Percentiles rank a stretch among this genome's conserved stretches.
Evolutionary conservation across 2,113 vertebrate genomes (phyloP).

Genomic region (Myiopsitta monachus): DNA sequence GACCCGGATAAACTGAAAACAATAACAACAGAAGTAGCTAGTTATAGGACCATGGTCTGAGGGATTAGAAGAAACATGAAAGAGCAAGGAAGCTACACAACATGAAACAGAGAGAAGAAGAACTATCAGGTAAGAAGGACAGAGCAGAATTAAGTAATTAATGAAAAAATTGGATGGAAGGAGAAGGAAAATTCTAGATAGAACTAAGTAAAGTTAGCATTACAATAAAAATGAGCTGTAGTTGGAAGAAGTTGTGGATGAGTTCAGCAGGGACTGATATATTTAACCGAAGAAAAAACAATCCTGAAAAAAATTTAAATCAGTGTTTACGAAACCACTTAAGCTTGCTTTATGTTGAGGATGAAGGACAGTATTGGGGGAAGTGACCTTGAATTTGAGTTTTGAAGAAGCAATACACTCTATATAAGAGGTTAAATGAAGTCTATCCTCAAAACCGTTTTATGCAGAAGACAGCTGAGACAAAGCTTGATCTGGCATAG

Average conservation of each 20-base stretch:
- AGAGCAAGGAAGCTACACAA: neutral
- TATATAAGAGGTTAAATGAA: neutral
- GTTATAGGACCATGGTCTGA: neutral
- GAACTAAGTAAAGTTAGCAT: neutral
- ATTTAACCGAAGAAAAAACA: neutral
- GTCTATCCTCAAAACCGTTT: neutral
- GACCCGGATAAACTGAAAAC: neutral
- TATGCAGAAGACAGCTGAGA: neutral
- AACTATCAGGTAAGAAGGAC: neutral
- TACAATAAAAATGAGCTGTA: neutral
- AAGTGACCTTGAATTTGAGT: neutral
- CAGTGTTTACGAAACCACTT: neutral
- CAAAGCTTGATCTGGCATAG: neutral
- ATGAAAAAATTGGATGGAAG: neutral
- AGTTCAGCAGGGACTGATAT: neutral
- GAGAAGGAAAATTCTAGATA: neutral
- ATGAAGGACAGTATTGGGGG: neutral
- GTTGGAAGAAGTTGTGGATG: neutral
- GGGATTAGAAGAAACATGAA: neutral
- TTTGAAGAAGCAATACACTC: neutral
- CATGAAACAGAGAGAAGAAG: neutral
- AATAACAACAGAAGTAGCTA: neutral
- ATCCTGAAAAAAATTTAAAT: neutral
- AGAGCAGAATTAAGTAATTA: neutral
- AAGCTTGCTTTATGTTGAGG: neutral